Base-by-base conservation (phyloP, 1,140 invertebrate genomes). In the Nasonia giraulti region DNA sequence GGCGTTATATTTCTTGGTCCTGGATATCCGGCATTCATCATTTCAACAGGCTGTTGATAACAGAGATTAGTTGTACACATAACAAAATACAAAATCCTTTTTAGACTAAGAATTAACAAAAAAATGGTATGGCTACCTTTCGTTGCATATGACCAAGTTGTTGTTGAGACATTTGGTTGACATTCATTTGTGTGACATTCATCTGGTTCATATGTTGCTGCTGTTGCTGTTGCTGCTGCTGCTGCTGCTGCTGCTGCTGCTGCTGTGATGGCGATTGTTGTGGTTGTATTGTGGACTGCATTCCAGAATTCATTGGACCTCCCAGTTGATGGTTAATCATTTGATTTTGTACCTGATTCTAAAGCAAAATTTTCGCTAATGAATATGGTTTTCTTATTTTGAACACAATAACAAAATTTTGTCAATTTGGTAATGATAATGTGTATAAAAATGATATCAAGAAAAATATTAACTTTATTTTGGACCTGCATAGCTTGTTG, bases 1-100 rank as follows among this genome's bases (percentile, higher is more conserved):
- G 95, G 95, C 3, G 95, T 94, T 2, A 95, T 94, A 69, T 95
- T 95, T 7, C 95, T 88, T 14, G 94, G 92, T 47, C 93, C 93
- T 44, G 91, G 89, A 87, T 93, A 94, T 23, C 92, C 92, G 33
- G 92, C 88, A 78, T 92, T 93, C 86, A 93, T 91, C 90, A 93
- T 92, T 87, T 92, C 92, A 55, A 86, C 87, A 71, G 91, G 90
- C 90, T 91, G 78, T 74, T 83, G 88, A 81, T 40, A 71, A 23
- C 44, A 71, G 0, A 78, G 31, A 62, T 62, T 33, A 66, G 4
- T 62, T 23, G 14, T 33, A 66, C 1, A 11, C 33, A 31, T 33
- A 77, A 77, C 4, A 37, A 8, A 66, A 62, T 17, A 78, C 23
- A 50, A 8, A 50, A 80, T 62, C 83, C 85, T 85, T 71, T 68